phyloP scores from a whole-genome alignment of 2,888 invertebrate genomes.

The Zygothrica quintamaculata region DNA sequence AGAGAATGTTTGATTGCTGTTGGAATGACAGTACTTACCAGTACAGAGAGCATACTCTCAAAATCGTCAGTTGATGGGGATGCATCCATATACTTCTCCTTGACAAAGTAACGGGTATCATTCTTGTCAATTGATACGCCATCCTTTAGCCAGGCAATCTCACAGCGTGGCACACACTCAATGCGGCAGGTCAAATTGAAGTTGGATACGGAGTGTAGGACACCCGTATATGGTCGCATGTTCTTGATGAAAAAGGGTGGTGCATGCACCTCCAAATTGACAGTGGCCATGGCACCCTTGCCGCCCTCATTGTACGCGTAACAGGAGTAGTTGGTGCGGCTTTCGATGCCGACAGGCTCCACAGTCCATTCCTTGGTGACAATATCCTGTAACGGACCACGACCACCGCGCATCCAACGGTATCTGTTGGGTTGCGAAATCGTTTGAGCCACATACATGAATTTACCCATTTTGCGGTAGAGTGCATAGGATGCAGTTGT shows the following conservation, averaged over 20 bases:
- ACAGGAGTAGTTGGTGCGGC: constrained; percentile 95
- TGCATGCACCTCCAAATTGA: constrained; percentile 90
- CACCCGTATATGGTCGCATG: constrained; percentile 92
- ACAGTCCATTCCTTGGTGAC: constrained; percentile 91
- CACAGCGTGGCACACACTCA: constrained; percentile 94
- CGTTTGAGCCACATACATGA: constrained; percentile 81
- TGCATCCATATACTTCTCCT: constrained; percentile 88
- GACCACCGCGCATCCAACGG: constrained; percentile 92
- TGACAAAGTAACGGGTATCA: constrained; percentile 87
- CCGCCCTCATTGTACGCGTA: constrained; percentile 94
- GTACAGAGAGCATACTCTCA: constrained; percentile 93
- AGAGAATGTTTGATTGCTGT: constrained; percentile 7
- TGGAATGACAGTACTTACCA: constrained; percentile 86
- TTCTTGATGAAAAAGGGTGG: constrained; percentile 95
- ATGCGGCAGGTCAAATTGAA: constrained; percentile 94
- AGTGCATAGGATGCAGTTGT: constrained; percentile 62
- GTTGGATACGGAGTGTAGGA: constrained; percentile 90
- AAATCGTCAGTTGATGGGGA: constrained; percentile 93
- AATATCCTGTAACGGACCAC: constrained; percentile 89
- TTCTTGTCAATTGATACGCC: constrained; percentile 88
- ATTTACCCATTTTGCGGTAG: constrained; percentile 83
- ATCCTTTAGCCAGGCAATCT: constrained; percentile 93
- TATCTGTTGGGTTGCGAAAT: constrained; percentile 85
- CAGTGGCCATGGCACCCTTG: constrained; percentile 88
- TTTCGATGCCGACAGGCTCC: constrained; percentile 92